A percentile compares a stretch with the other conserved stretches of the same genome.
These are phyloP conservation scores for Clarias batrachus DNA, from an alignment of 2,113 vertebrate genomes.

Conservation along the genomic window DNA sequence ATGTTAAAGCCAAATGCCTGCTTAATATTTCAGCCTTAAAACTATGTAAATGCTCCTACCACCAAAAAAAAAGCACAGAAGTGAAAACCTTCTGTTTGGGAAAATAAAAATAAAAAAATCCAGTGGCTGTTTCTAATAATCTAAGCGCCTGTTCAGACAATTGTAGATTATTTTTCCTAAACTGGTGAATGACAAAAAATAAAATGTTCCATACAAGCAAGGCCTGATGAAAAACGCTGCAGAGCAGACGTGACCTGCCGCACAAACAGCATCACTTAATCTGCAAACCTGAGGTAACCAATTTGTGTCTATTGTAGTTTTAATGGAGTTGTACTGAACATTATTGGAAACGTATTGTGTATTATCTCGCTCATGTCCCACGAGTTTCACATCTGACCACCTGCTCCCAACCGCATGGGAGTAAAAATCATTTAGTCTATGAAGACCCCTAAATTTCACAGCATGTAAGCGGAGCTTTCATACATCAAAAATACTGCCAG, in stretches of 20 bases:
- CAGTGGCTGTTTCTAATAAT: neutral
- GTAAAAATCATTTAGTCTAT: neutral
- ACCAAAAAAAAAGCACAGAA: neutral
- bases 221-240: neutral
- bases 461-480: neutral
- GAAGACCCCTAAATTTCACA: neutral
- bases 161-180: neutral
- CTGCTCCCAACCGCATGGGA: neutral
- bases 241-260: neutral
- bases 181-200: neutral
- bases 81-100: neutral
- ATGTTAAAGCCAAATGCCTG: neutral
- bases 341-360: neutral
- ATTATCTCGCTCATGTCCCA: neutral
- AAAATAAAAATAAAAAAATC: neutral
- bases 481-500: neutral
- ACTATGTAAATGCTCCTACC: neutral
- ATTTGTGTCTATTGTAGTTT: constrained; percentile 2
- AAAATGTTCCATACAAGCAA: neutral
- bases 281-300: neutral
- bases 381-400: neutral
- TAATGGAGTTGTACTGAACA: neutral
- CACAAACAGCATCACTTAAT: neutral
- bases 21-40: neutral
- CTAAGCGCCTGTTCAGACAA: neutral